Conservation (phyloP, 2,797 vertebrate genomes). For the Triplophysa yarkandensis region DNA sequence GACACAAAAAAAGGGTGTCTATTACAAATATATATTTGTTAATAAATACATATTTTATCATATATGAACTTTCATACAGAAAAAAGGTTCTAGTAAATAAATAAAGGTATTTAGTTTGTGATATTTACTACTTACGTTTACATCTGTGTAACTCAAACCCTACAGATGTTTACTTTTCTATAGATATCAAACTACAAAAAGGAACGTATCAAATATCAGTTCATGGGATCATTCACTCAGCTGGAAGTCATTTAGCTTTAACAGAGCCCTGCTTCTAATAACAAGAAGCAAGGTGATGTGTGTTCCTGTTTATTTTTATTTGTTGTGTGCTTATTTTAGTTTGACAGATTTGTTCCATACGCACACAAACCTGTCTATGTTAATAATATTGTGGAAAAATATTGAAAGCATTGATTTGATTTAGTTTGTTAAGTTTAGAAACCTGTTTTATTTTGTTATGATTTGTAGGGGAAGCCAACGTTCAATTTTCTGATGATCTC, state of each 20-base stretch:
- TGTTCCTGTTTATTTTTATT: background rate
- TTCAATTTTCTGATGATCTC: background rate
- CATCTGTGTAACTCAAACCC: background rate
- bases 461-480: background rate
- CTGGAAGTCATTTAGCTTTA: constrained; percentile 3
- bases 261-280: background rate
- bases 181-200: background rate
- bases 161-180: background rate
- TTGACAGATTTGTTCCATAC: background rate
- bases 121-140: no score
- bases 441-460: background rate
- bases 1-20: no score
- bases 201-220: background rate
- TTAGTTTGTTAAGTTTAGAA: background rate
- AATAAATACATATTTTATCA: no score
- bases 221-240: background rate
- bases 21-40: no score
- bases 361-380: background rate
- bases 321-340: constrained; percentile 2
- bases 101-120: no score
- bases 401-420: background rate
- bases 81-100: no score
- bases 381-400: background rate
- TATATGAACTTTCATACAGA: no score
- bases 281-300: background rate